phyloP scores from a whole-genome alignment of 2,888 invertebrate species.

The Sialis lutaria region DNA sequence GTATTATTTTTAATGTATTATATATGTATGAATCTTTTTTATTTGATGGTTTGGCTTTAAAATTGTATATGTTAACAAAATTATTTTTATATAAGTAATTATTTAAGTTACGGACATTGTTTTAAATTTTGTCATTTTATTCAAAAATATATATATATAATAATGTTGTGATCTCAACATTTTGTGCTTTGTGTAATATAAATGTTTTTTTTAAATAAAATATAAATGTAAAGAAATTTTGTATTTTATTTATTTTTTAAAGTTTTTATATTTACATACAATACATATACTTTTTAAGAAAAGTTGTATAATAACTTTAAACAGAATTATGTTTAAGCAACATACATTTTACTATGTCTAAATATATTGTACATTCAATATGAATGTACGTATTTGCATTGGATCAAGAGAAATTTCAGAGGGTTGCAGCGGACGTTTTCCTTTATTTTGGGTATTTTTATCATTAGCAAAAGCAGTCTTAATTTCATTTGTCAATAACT shows the following conservation, averaged over 20 bases:
- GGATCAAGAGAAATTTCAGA: constrained; percentile 36
- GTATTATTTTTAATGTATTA: neutral
- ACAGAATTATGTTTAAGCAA: neutral
- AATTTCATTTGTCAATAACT: constrained; percentile 1
- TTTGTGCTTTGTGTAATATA: neutral
- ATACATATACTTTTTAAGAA: too few species aligned
- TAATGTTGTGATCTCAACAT: neutral
- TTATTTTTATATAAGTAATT: constrained; percentile 1
- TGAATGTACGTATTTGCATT: constrained; percentile 59
- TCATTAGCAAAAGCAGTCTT: constrained; percentile 1
- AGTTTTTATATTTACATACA: too few species aligned
- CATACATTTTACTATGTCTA: neutral
- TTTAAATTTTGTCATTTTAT: too few species aligned
- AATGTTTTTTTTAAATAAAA: too few species aligned
- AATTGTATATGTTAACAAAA: constrained; percentile 13
- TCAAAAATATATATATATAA: too few species aligned
- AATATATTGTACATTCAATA: constrained; percentile 22
- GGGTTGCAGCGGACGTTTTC: constrained; percentile 4
- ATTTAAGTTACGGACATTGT: too few species aligned
- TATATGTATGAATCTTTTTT: neutral
- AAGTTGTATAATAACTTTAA: too few species aligned
- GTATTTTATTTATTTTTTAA: too few species aligned
- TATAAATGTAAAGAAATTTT: too few species aligned
- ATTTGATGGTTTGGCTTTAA: constrained; percentile 15
- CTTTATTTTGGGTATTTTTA: neutral